Percentiles rank a stretch among this genome's conserved stretches.
These are phyloP conservation scores for Embiotoca jacksoni DNA, from an alignment of 2,113 vertebrate species.

Conservation along the genomic window DNA sequence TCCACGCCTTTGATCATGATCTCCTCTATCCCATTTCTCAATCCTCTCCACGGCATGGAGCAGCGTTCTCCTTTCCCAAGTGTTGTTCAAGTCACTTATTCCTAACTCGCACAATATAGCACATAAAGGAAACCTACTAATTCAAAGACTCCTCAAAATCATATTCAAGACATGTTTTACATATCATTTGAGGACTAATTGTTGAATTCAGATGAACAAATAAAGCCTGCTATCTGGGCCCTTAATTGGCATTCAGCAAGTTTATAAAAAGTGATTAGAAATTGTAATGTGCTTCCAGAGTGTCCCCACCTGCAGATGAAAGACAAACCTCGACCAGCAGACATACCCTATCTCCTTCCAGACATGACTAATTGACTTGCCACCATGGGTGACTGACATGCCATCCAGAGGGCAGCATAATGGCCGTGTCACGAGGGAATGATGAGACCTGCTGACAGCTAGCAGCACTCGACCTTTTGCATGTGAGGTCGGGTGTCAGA, in stretches of 20 bases:
- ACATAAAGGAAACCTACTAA: background rate
- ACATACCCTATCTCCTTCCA: constrained; percentile 40
- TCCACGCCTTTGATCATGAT: constrained; percentile 62
- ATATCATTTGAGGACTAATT: background rate
- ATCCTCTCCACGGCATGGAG: constrained; percentile 2
- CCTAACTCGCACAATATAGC: constrained; percentile 18
- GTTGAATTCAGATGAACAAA: background rate
- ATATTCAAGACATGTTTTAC: no score
- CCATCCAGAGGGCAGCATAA: constrained; percentile 82
- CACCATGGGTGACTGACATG: constrained; percentile 89
- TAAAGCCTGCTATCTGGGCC: background rate
- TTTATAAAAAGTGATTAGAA: constrained; percentile 29
- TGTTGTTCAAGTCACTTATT: constrained; percentile 20
- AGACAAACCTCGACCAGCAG: constrained; percentile 41
- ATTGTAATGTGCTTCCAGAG: constrained; percentile 16
- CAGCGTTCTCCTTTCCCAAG: background rate
- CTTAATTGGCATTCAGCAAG: background rate
- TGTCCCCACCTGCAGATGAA: constrained; percentile 28
- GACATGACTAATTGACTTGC: constrained; percentile 92
- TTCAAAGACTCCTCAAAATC: no score
- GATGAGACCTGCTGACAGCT: constrained; percentile 84
- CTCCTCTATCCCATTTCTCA: constrained; percentile 34
- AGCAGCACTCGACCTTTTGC: constrained; percentile 82
- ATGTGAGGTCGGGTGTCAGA: constrained; percentile 69
- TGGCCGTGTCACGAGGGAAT: constrained; percentile 86